Conservation (phyloP, 2,888 invertebrate species). For the Temnothorax ravouxi region DNA sequence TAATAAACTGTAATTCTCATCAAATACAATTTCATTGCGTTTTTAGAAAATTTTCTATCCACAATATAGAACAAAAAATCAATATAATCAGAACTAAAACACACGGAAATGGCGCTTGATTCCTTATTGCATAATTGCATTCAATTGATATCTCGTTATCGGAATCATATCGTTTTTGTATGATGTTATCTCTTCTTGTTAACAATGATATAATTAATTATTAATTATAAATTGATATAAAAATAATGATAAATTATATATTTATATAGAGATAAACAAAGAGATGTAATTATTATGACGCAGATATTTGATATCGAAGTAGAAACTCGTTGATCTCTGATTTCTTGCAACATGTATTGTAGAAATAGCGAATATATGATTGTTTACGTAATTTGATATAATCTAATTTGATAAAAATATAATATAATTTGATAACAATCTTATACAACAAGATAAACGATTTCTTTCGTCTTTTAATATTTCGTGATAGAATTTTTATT, state of each 20-base stretch:
- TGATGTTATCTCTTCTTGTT: not conserved
- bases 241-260: not conserved
- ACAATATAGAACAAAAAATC: too few relatives aligned
- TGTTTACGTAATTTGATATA: not conserved
- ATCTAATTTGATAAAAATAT: not conserved
- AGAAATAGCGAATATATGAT: not conserved
- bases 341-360: not conserved
- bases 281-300: not conserved
- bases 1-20: too few relatives aligned
- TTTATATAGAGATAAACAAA: not conserved
- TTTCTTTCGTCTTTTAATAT: not conserved
- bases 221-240: constrained; percentile 21
- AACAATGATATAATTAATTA: not conserved
- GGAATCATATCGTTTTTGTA: not conserved
- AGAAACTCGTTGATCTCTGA: not conserved
- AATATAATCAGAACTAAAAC: too few relatives aligned
- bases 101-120: too few relatives aligned
- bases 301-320: not conserved
- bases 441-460: not conserved
- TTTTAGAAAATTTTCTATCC: too few relatives aligned
- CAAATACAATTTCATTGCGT: too few relatives aligned
- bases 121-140: too few relatives aligned
- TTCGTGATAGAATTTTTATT: not conserved
- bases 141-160: not conserved
- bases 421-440: not conserved